Percentiles rank a stretch among this genome's conserved stretches.
Evolutionary conservation across 2,888 invertebrate genomes (phyloP).

Genomic region (Aromia moschata): DNA sequence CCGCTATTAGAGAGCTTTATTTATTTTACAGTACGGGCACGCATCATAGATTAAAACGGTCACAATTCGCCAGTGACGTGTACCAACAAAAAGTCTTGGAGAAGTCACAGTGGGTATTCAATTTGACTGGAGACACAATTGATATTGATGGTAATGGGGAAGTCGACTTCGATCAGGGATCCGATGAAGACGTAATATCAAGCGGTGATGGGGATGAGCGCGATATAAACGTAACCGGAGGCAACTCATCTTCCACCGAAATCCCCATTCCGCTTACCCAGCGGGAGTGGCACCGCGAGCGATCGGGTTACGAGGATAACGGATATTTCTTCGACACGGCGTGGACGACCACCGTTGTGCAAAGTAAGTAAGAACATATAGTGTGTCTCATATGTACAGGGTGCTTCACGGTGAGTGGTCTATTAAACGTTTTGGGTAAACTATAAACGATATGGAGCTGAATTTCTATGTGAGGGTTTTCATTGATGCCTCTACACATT

Average conservation of each 20-base stretch:
- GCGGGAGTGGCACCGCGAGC: conserved; percentile 47
- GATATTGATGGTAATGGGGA: conserved; percentile 54
- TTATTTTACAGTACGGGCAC: conserved; percentile 28
- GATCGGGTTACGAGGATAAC: conserved; percentile 57
- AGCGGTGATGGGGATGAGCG: conserved; percentile 34
- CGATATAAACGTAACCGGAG: conserved; percentile 25
- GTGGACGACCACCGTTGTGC: conserved; percentile 57
- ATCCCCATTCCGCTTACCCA: conserved; percentile 8
- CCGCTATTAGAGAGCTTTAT: too few relatives aligned
- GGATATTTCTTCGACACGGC: conserved; percentile 64
- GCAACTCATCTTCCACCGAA: conserved; percentile 21
- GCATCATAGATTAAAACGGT: conserved; percentile 22
- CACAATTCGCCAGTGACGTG: conserved; percentile 3
- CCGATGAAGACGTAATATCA: conserved; percentile 25
- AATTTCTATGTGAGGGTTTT: too few relatives aligned
- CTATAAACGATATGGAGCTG: too few relatives aligned
- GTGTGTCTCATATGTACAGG: background rate
- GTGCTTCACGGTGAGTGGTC: too few relatives aligned
- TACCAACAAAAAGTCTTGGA: conserved; percentile 14
- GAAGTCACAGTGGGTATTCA: conserved; percentile 55
- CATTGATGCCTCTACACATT: too few relatives aligned
- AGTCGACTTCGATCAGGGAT: conserved; percentile 35
- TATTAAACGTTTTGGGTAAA: too few relatives aligned
- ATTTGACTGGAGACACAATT: conserved; percentile 65
- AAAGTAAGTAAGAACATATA: conserved; percentile 26